These are phyloP conservation scores for Sinotaia quadrata DNA, from an alignment of 2,888 invertebrate species.

Conservation along the genomic window DNA sequence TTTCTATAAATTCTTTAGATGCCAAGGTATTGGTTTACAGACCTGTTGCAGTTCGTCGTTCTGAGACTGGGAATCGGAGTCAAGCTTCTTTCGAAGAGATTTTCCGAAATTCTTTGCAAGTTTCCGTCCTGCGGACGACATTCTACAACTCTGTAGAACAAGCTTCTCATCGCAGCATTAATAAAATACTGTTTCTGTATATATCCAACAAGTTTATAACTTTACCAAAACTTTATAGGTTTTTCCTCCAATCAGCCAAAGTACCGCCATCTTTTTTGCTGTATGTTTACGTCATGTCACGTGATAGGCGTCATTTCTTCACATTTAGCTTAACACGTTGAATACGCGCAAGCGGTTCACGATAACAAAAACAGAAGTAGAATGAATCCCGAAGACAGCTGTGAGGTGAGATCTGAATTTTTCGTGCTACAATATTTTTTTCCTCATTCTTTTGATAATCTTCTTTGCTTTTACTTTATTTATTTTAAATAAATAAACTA, in stretches of 20 bases:
- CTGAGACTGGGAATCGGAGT: conserved; percentile 34
- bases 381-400: no score
- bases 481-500: no score
- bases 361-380: no score
- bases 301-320: conserved; percentile 27
- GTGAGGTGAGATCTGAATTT: no score
- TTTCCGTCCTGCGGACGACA: conserved; percentile 42
- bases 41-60: conserved; percentile 39
- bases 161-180: conserved; percentile 21
- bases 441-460: no score
- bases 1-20: conserved; percentile 23
- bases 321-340: no score
- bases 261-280: conserved; percentile 25
- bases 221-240: conserved; percentile 6
- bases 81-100: conserved; percentile 42
- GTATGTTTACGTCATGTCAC: conserved; percentile 14
- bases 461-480: no score
- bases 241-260: conserved; percentile 12
- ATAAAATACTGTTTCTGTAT: background rate
- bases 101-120: conserved; percentile 39
- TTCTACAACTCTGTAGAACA: conserved; percentile 7
- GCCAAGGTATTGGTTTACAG: conserved; percentile 29
- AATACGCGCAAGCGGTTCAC: no score
- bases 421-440: no score
- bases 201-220: conserved; percentile 1